Evolutionary conservation across 2,888 invertebrate species (phyloP).

Genomic region (Axea sp.): DNA sequence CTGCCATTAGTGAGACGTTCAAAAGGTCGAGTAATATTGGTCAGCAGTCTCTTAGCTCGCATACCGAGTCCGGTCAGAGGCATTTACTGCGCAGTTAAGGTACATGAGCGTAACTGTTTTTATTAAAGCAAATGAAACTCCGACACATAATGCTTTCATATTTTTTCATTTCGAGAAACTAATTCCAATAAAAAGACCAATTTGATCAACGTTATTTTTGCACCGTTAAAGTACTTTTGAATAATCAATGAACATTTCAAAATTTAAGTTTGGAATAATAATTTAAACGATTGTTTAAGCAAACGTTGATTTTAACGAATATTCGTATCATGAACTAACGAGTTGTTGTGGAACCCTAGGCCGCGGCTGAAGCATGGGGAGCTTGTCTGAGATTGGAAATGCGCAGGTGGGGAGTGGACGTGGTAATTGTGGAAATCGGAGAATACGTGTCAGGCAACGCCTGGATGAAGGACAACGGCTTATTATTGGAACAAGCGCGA

Average conservation of each 20-base stretch:
- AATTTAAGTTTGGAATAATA: too few species aligned
- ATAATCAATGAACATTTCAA: too few species aligned
- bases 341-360: too few species aligned
- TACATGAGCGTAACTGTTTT: too few species aligned
- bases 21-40: slow-evolving; percentile 88
- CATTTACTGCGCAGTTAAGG: slow-evolving; percentile 86
- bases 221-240: too few species aligned
- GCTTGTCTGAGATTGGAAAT: slow-evolving; percentile 90
- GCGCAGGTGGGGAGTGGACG: slow-evolving; percentile 89
- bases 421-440: slow-evolving; percentile 91
- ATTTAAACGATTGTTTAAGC: too few species aligned
- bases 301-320: too few species aligned
- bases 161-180: not conserved
- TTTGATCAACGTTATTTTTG: too few species aligned
- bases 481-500: slow-evolving; percentile 85
- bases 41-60: slow-evolving; percentile 89
- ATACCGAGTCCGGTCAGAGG: slow-evolving; percentile 90
- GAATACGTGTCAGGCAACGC: slow-evolving; percentile 90
- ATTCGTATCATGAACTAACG: too few species aligned
- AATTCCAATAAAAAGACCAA: too few species aligned
- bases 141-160: too few species aligned
- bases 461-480: slow-evolving; percentile 85
- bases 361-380: slow-evolving; percentile 89
- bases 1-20: slow-evolving; percentile 89
- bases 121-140: too few species aligned